Percentiles rank a stretch among this genome's conserved stretches.
These are phyloP conservation scores for Erynnis tages DNA, from an alignment of 2,888 invertebrate genomes.

Conservation along the genomic window DNA sequence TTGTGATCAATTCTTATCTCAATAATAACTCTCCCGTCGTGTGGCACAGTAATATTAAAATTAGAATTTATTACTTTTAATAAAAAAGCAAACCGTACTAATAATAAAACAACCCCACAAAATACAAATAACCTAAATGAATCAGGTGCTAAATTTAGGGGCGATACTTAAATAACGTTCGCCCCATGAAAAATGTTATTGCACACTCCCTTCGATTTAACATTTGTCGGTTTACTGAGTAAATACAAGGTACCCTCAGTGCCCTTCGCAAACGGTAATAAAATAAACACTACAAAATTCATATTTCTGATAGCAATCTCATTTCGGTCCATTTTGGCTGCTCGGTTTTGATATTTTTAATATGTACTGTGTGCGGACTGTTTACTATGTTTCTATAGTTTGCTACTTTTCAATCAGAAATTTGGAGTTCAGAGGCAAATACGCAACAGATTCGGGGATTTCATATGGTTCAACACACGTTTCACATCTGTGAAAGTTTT, in stretches of 20 bases:
- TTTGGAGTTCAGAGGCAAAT: too few relatives aligned
- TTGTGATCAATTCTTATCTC: too few relatives aligned
- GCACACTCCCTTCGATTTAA: slow-evolving; percentile 36
- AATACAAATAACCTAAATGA: slow-evolving; percentile 24
- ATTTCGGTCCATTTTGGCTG: slow-evolving; percentile 4
- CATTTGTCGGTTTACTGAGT: slow-evolving; percentile 38
- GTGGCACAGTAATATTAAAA: too few relatives aligned
- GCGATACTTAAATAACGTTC: slow-evolving; percentile 38
- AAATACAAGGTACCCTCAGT: slow-evolving; percentile 35
- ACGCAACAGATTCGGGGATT: too few relatives aligned
- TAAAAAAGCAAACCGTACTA: neutral
- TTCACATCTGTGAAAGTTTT: too few relatives aligned
- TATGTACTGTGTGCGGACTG: neutral
- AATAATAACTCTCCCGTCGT: too few relatives aligned
- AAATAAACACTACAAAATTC: slow-evolving; percentile 57
- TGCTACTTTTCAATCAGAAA: too few relatives aligned
- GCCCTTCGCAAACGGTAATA: slow-evolving; percentile 48
- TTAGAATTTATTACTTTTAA: neutral
- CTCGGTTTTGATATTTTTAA: slow-evolving; percentile 10
- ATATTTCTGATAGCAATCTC: slow-evolving; percentile 44
- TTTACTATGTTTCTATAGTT: too few relatives aligned
- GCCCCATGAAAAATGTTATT: slow-evolving; percentile 43
- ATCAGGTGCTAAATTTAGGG: slow-evolving; percentile 30
- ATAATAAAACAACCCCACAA: slow-evolving; percentile 17
- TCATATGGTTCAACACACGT: too few relatives aligned